A percentile compares a stretch with the other conserved stretches of the same genome.
Evolutionary conservation across 2,113 vertebrate species (phyloP).

Genomic region (Melospiza georgiana): DNA sequence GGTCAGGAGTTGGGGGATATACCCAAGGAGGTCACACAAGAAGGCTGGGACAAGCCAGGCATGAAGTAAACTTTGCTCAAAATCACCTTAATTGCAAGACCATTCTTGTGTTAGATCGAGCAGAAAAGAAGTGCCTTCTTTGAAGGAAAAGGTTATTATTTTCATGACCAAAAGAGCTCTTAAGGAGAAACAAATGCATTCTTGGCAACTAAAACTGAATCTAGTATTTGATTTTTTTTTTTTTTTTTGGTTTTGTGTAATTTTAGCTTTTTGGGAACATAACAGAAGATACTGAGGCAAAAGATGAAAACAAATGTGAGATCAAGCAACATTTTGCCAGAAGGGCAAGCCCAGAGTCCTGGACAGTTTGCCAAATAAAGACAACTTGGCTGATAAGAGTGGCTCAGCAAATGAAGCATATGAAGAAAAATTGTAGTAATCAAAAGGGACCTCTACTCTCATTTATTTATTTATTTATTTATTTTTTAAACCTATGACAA

Average conservation of each 20-base stretch:
- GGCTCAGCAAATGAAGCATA: slow-evolving; percentile 8
- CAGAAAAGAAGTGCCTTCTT: background rate
- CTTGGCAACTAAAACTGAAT: background rate
- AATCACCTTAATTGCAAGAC: background rate
- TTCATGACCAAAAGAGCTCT: background rate
- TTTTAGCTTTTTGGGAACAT: background rate
- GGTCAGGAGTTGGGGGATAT: background rate
- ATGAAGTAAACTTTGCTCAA: background rate
- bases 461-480: background rate
- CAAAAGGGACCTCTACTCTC: background rate
- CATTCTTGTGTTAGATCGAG: background rate
- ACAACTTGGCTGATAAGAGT: background rate
- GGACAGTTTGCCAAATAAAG: background rate
- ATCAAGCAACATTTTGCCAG: background rate
- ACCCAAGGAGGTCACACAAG: background rate
- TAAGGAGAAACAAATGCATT: background rate
- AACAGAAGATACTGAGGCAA: background rate
- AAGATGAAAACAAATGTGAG: background rate
- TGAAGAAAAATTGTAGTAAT: slow-evolving; percentile 11
- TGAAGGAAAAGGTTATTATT: background rate
- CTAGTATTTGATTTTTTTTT: background rate
- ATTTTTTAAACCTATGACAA: background rate
- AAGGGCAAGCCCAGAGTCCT: background rate
- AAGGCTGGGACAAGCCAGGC: background rate
- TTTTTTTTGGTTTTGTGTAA: background rate